Evolutionary conservation across 2,113 vertebrate genomes (phyloP).

Genomic region (human (Homo sapiens)): GRCh38 chr20:32867001-32867500

Average conservation of each 20-base stretch:
- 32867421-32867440: neutral
- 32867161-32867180: too few species aligned
- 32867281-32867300: neutral
- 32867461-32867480: neutral
- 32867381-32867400: neutral
- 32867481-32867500: neutral
- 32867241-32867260: neutral
- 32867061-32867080: too few species aligned
- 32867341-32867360: neutral
- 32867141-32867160: too few species aligned
- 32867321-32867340: neutral
- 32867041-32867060: too few species aligned
- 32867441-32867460: neutral
- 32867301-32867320: neutral
- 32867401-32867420: neutral
- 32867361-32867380: neutral
- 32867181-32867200: too few species aligned
- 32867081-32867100: too few species aligned
- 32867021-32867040: too few species aligned
- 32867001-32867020: too few species aligned
- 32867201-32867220: too few species aligned
- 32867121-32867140: too few species aligned
- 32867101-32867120: too few species aligned
- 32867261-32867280: neutral
- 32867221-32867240: neutral